phyloP scores from a whole-genome alignment of 1,140 invertebrate genomes.

The Dryas iulia region DNA sequence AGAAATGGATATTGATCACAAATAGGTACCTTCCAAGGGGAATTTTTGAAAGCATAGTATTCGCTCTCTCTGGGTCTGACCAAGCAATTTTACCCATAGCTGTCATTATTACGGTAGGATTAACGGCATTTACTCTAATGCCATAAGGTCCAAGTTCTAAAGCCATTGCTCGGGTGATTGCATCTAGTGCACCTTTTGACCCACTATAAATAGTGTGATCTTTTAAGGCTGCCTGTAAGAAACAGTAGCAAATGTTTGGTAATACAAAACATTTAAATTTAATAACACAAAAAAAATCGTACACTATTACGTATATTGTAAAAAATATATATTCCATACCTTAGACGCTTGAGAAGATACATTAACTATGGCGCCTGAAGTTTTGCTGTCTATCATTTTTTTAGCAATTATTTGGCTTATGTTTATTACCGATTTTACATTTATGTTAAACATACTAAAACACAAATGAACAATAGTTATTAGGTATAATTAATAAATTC shows the following conservation, averaged over 20 bases:
- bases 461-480: no score
- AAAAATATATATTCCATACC: constrained; percentile 40
- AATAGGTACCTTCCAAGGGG: constrained; percentile 83
- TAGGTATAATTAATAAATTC: no score
- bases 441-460: constrained; percentile 86
- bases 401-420: constrained; percentile 89
- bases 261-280: no score
- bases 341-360: constrained; percentile 89
- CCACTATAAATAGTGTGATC: constrained; percentile 89
- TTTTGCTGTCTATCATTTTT: constrained; percentile 86
- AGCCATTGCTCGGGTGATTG: constrained; percentile 88
- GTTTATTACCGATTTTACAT: constrained; percentile 92
- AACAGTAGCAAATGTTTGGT: not conserved
- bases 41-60: constrained; percentile 87
- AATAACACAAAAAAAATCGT: no score
- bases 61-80: constrained; percentile 88
- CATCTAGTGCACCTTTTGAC: constrained; percentile 85
- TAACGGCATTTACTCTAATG: constrained; percentile 93
- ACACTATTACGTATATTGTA: no score
- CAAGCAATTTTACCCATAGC: constrained; percentile 91
- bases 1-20: no score
- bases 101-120: constrained; percentile 95
- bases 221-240: constrained; percentile 81
- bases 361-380: constrained; percentile 92
- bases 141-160: constrained; percentile 91